phyloP scores from a whole-genome alignment of 2,113 vertebrate species.

The Gallinago paraguaiae region DNA sequence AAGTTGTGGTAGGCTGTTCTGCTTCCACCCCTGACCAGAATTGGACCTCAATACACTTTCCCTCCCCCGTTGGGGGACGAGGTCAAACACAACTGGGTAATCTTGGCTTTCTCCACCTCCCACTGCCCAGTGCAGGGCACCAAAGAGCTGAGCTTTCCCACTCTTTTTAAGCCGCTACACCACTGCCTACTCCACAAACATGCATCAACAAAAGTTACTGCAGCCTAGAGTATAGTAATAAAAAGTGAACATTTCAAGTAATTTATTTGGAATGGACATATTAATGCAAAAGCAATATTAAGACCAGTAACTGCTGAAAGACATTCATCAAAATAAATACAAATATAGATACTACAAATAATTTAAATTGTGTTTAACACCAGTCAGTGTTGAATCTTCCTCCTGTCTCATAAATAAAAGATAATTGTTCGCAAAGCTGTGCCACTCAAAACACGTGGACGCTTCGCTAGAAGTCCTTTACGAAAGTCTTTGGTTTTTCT shows the following conservation, averaged over 20 bases:
- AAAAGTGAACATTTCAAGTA: conserved; percentile 60
- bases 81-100: not conserved
- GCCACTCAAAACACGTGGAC: conserved; percentile 15
- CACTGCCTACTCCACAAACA: not conserved
- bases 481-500: conserved; percentile 69
- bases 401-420: conserved; percentile 67
- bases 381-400: conserved; percentile 58
- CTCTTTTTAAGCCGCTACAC: not conserved
- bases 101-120: not conserved
- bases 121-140: not conserved
- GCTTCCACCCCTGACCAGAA: not conserved
- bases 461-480: conserved; percentile 51
- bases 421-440: conserved; percentile 16
- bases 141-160: not conserved
- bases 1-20: not conserved
- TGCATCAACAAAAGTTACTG: not conserved
- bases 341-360: conserved; percentile 84
- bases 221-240: conserved; percentile 35
- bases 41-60: not conserved
- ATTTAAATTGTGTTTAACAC: conserved; percentile 81
- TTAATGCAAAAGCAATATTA: conserved; percentile 75
- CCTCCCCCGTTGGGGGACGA: rapidly evolving
- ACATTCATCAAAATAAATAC: conserved; percentile 94
- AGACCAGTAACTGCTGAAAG: conserved; percentile 66
- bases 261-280: conserved; percentile 79